Evolutionary conservation across 2,888 invertebrate species (phyloP), one percentile per base, ranked within the genome.

Genomic region (Coelogynopora nodosa): DNA sequence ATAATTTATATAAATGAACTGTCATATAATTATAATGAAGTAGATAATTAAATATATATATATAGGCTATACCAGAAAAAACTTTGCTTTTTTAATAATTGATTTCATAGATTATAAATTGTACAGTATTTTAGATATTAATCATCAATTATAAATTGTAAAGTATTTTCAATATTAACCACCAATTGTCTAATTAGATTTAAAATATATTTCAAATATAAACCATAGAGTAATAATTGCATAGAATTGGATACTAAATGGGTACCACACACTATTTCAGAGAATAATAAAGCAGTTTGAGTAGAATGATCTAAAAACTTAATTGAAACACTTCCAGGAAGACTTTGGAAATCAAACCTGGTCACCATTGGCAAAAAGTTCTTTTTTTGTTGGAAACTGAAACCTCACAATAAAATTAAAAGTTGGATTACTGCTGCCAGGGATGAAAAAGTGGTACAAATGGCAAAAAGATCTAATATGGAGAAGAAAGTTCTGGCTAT

Each of bases 261-360:
- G 74, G 74, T 74, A 74, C 74, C 74, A 74, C 74, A 74, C 74
- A 74, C 74, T 74, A 10, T 74, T 74, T 74, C 74, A 74, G 27
- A 74, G 27, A 74, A 74, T 74, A 74, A 74, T 74, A 74, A 74
- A 74, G 74, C 74, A 23, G 74, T 74, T 26, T 2, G 74, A 74
- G 27, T 74, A 74, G 23, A 74, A 74, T 26, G 74, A 74, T 23
- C 74, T 74, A 74, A 74, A 74, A 26, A 74, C 74, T 74, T 74
- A 74, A 74, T 74, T 74, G 74, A 74, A 74, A 74, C 74, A 74
- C 74, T 74, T 74, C 74, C 74, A 74, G 74, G 74, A 74, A 74
- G 74, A 74, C 5, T 74, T 74, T 74, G 74, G 18, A 74, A 26
- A 74, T 74, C 74, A 13, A 74, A 74, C 74, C 27, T 74, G 74